These are phyloP conservation scores for Meganola albula DNA, from an alignment of 2,888 invertebrate species.

Conservation along the genomic window DNA sequence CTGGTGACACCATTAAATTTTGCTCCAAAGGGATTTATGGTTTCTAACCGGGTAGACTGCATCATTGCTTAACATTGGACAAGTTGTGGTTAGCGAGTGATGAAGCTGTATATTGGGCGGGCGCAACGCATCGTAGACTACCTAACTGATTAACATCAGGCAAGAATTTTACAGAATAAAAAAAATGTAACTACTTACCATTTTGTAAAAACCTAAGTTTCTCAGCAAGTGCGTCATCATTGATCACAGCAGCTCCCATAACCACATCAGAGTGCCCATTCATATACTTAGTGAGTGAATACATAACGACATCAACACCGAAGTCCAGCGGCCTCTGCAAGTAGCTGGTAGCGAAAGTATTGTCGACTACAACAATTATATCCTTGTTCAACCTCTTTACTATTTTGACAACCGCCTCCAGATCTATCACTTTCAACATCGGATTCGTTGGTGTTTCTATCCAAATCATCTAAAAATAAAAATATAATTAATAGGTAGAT, in stretches of 20 bases:
- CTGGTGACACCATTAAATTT: too few relatives aligned
- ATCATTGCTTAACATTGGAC: too few relatives aligned
- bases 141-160: too few relatives aligned
- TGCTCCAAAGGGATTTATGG: too few relatives aligned
- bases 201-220: constrained; percentile 92
- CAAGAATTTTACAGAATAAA: too few relatives aligned
- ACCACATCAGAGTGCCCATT: constrained; percentile 98
- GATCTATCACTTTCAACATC: constrained; percentile 91
- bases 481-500: neutral
- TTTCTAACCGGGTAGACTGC: too few relatives aligned
- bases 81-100: too few relatives aligned
- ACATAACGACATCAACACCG: constrained; percentile 93
- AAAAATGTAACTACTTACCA: too few relatives aligned
- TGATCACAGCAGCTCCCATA: constrained; percentile 93
- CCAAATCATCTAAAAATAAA: constrained; percentile 86
- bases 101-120: too few relatives aligned
- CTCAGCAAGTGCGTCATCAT: constrained; percentile 82
- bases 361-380: constrained; percentile 26
- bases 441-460: constrained; percentile 98
- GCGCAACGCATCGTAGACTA: too few relatives aligned
- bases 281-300: constrained; percentile 98
- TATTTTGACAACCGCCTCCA: constrained; percentile 80
- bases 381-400: constrained; percentile 49
- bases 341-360: constrained; percentile 86
- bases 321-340: constrained; percentile 93